These are phyloP conservation scores for Chaenocephalus aceratus DNA, from an alignment of 2,113 vertebrate genomes.

Conservation along the genomic window DNA sequence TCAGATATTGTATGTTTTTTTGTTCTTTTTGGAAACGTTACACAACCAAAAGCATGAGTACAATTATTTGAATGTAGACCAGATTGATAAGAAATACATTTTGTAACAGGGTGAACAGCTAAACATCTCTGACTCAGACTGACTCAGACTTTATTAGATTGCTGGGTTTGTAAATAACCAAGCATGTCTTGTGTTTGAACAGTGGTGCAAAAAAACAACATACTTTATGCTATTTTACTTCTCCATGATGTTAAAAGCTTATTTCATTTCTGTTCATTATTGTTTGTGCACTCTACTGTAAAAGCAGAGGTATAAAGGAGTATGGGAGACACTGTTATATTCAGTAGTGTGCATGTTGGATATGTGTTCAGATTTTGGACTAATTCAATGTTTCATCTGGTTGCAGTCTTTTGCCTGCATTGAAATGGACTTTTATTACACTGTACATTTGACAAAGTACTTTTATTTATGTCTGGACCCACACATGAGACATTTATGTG, in stretches of 20 bases:
- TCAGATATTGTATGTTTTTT: neutral
- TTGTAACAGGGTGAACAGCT: conserved; percentile 19
- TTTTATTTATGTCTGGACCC: conserved; percentile 57
- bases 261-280: conserved; percentile 31
- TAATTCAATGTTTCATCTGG: conserved; percentile 22
- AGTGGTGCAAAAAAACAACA: conserved; percentile 18
- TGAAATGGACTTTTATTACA: conserved; percentile 39
- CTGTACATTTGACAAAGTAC: conserved; percentile 28
- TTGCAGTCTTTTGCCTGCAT: conserved; percentile 45
- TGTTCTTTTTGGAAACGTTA: neutral
- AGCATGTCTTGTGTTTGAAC: conserved; percentile 42
- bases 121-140: conserved; percentile 17
- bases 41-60: conserved; percentile 30
- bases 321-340: conserved; percentile 34
- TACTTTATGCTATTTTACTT: conserved; percentile 13
- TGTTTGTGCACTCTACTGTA: conserved; percentile 45
- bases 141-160: conserved; percentile 6
- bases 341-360: conserved; percentile 61
- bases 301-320: conserved; percentile 35
- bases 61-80: conserved; percentile 16
- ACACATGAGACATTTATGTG: conserved; percentile 65
- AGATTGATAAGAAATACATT: neutral
- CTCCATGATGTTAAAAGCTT: conserved; percentile 13
- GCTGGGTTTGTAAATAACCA: neutral
- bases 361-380: conserved; percentile 32